Conservation (phyloP, 2,797 vertebrate genomes). For the Rhinichthys osculus region DNA sequence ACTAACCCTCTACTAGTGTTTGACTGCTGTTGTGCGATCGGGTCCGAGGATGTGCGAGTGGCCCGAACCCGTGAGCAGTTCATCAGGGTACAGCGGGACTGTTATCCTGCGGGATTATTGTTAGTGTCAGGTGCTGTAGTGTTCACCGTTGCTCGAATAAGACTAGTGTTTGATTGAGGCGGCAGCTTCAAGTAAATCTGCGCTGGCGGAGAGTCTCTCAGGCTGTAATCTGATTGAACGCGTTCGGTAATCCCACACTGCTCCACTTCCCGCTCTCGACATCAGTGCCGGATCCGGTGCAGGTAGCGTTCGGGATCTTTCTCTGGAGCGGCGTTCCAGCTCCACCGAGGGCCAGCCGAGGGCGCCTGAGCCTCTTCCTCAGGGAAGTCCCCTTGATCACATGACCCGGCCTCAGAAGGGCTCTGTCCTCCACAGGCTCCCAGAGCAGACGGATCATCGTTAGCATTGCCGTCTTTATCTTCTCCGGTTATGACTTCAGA, state of each 20-base stretch:
- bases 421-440: constrained; percentile 34
- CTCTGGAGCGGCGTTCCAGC: constrained; percentile 57
- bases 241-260: background rate
- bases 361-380: constrained; percentile 40
- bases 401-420: constrained; percentile 3
- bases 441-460: constrained; percentile 13
- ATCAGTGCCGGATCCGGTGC: constrained; percentile 72
- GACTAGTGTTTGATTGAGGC: constrained; percentile 33
- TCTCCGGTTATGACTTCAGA: background rate
- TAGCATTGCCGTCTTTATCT: background rate
- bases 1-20: constrained; percentile 11
- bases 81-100: background rate
- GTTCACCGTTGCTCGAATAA: constrained; percentile 18
- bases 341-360: constrained; percentile 14
- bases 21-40: background rate
- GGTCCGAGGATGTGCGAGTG: background rate
- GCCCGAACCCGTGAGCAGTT: background rate
- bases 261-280: background rate
- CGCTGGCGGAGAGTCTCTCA: background rate
- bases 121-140: constrained; percentile 12
- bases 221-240: constrained; percentile 24
- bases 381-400: constrained; percentile 30
- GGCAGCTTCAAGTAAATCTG: constrained; percentile 34
- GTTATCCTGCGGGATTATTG: background rate
- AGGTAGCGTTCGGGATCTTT: constrained; percentile 75